Evolutionary conservation across 2,113 vertebrate genomes (phyloP), one percentile per base, ranked within the genome.

Genomic region (Alouatta palliata): DNA sequence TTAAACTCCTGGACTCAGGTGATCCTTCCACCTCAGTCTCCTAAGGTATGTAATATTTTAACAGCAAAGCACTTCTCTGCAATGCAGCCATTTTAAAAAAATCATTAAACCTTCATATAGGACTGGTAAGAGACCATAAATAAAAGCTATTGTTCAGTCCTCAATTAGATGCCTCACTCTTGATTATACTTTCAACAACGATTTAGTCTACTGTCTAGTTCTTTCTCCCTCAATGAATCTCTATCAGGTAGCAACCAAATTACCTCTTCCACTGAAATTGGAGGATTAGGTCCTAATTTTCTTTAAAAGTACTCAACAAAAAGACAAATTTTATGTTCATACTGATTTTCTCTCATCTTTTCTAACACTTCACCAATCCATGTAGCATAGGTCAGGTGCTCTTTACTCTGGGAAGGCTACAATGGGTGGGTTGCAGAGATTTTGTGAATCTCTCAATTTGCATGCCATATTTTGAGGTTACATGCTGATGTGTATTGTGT

Each of bases 11-110:
- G 58, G 5, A 12, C 27, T 64, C 61, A 30, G 30, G 61, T 64
- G 25, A 64, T 64, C 61, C 61, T 30, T 64, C 61, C 27, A 64
- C 61, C 27, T 64, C 61, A 64, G 61, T 64, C 61, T 64, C 61
- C 61, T 14, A 64, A 64, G 61, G 61, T 30, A 2, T 1, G 2
- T 32, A 91, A 40, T 27, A 83, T 27, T 79, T 95, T 25, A 73
- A 83, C 70, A 94, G 90, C 2, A 96, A 97, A 97, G 2, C 56
- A 94, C 73, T 90, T 86, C 30, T 7, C 21, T 61, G 84, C 45
- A 66, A 61, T 56, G 77, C 79, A 49, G 49, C 32, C 85, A 89
- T 25, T 64, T 30, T 64, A 45, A 92, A 96, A 73, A 77, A n/a
- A n/a, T 81, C 3, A 0, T 27, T 12, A 35, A 85, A 80, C 89